phyloP scores from a whole-genome alignment of 1,140 invertebrate genomes.

The Trichoplusia ni region DNA sequence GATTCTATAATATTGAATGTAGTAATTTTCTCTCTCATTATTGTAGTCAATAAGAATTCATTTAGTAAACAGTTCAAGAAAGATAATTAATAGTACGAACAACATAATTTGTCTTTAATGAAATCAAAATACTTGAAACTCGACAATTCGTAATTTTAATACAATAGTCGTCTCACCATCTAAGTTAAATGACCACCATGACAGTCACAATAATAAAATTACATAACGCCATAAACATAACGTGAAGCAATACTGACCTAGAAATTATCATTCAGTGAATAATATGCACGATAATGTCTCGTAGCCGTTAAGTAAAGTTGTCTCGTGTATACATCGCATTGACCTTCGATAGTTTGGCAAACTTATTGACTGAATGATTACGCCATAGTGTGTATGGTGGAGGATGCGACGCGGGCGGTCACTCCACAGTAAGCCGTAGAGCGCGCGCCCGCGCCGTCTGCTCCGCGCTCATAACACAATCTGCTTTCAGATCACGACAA shows the following conservation, averaged over 20 bases:
- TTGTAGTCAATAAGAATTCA: too few species aligned
- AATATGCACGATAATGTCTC: constrained; percentile 59
- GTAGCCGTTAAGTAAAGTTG: constrained; percentile 62
- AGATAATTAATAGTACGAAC: too few species aligned
- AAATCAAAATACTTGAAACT: too few species aligned
- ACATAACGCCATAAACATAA: constrained; percentile 41
- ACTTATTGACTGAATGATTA: constrained; percentile 75
- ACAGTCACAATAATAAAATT: constrained; percentile 32
- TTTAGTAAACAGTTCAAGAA: too few species aligned
- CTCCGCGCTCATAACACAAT: constrained; percentile 41
- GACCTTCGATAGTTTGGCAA: constrained; percentile 77
- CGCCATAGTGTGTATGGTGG: constrained; percentile 63
- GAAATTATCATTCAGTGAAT: constrained; percentile 63
- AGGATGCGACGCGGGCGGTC: constrained; percentile 48
- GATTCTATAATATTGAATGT: too few species aligned
- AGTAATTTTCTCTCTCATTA: too few species aligned
- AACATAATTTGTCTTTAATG: too few species aligned
- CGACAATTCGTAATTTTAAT: constrained; percentile 5
- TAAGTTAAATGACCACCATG: constrained; percentile 21
- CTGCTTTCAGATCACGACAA: constrained; percentile 82
- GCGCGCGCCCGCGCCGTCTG: constrained; percentile 53
- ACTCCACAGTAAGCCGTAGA: constrained; percentile 46
- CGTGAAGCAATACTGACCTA: constrained; percentile 53
- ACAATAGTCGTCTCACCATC: constrained; percentile 7
- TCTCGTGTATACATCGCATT: constrained; percentile 71